Percentiles rank a stretch among this genome's conserved stretches.
Evolutionary conservation across 2,888 invertebrate genomes (phyloP).

Genomic region (Metopia argyrocephala): DNA sequence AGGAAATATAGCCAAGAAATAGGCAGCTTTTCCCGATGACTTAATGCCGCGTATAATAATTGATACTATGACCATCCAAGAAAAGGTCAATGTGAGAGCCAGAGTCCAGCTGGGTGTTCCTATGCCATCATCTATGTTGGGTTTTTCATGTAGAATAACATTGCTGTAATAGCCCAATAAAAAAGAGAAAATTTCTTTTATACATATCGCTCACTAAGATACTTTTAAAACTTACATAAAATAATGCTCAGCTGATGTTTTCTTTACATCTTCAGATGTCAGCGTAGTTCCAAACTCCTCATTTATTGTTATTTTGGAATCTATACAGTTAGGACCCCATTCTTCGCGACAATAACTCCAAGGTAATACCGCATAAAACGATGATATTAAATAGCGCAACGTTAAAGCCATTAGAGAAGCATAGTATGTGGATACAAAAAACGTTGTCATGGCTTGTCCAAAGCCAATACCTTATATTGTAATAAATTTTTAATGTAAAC

Average conservation of each 20-base stretch:
- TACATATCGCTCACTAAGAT: not conserved
- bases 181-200: not conserved
- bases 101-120: constrained; percentile 81
- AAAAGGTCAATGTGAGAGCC: constrained; percentile 79
- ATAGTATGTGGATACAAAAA: constrained; percentile 83
- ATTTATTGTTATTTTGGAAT: constrained; percentile 67
- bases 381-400: constrained; percentile 82
- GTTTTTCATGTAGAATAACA: constrained; percentile 79
- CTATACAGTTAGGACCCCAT: constrained; percentile 79
- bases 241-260: constrained; percentile 77
- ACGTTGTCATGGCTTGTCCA: constrained; percentile 80
- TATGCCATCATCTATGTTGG: constrained; percentile 80
- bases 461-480: constrained; percentile 80
- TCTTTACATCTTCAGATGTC: constrained; percentile 56
- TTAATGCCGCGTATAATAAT: constrained; percentile 81
- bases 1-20: constrained; percentile 85
- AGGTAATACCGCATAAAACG: constrained; percentile 82
- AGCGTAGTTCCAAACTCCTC: not conserved
- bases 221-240: constrained; percentile 74
- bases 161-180: constrained; percentile 76
- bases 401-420: constrained; percentile 84
- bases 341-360: constrained; percentile 82
- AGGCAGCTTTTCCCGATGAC: constrained; percentile 83
- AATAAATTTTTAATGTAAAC: not conserved
- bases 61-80: constrained; percentile 81